Evolutionary conservation across 2,888 invertebrate genomes (phyloP).

Genomic region (Criorhina ranunculi): DNA sequence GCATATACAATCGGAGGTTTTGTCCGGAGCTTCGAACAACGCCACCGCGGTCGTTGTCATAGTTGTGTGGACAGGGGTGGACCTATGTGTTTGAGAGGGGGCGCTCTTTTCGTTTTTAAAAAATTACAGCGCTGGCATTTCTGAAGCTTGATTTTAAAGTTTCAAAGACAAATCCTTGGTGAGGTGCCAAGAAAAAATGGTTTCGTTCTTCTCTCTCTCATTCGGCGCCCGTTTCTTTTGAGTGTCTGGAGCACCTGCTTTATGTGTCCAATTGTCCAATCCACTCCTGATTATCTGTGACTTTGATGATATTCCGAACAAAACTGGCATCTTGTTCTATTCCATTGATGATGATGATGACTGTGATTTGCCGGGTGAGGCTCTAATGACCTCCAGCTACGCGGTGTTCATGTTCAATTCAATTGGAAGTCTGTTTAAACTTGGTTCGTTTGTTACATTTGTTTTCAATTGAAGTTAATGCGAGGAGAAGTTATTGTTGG

Average conservation of each 20-base stretch:
- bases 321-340: constrained; percentile 65
- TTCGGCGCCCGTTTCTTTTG: too few relatives aligned
- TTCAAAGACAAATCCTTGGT: too few relatives aligned
- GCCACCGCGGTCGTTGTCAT: constrained; percentile 39
- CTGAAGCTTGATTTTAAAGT: too few relatives aligned
- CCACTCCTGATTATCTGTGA: too few relatives aligned
- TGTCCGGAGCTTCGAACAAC: constrained; percentile 48
- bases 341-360: constrained; percentile 67
- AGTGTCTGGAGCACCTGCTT: too few relatives aligned
- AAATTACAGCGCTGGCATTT: too few relatives aligned
- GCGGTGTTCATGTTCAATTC: constrained; percentile 68
- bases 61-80: background rate
- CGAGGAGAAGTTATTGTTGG: constrained; percentile 20
- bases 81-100: too few relatives aligned
- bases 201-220: too few relatives aligned
- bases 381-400: constrained; percentile 74
- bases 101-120: too few relatives aligned
- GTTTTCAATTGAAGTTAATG: constrained; percentile 18
- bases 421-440: constrained; percentile 56
- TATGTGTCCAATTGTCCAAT: too few relatives aligned
- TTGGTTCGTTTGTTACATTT: constrained; percentile 43
- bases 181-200: too few relatives aligned
- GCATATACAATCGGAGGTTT: constrained; percentile 70
- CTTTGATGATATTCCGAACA: constrained; percentile 66
- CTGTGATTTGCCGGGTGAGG: constrained; percentile 74